A percentile compares a stretch with the other conserved stretches of the same genome.
Conservation (phyloP, 2,888 invertebrate species). For the Hydroisotoma schaefferi region DNA sequence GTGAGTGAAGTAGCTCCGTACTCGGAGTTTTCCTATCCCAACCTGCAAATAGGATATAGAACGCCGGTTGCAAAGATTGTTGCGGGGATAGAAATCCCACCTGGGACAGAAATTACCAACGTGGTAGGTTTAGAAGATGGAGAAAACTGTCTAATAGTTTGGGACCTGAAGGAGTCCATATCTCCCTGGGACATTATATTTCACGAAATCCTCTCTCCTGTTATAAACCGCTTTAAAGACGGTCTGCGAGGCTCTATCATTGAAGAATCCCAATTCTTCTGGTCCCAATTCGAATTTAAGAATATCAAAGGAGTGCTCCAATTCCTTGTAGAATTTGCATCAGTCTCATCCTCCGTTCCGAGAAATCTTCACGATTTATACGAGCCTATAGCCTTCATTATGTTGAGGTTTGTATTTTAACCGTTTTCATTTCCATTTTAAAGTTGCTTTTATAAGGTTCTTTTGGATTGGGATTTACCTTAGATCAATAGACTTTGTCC, state of each 20-base stretch:
- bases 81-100: conserved; percentile 21
- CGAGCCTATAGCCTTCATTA: conserved; percentile 32
- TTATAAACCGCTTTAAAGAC: neutral
- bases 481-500: neutral
- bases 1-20: neutral
- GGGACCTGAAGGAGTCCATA: conserved; percentile 14
- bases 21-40: neutral
- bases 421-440: neutral
- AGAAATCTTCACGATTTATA: conserved; percentile 23
- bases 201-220: conserved; percentile 1
- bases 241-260: neutral
- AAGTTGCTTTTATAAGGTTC: neutral
- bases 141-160: conserved; percentile 19
- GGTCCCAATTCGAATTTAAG: neutral
- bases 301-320: conserved; percentile 9
- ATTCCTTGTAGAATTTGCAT: conserved; percentile 35
- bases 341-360: conserved; percentile 23
- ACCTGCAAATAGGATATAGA: neutral
- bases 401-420: conserved; percentile 32
- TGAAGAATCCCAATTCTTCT: too few relatives aligned
- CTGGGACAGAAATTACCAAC: conserved; percentile 9
- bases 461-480: too few relatives aligned
- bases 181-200: conserved; percentile 26
- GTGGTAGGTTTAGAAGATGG: conserved; percentile 19
- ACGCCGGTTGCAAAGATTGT: neutral